Base-by-base conservation (phyloP, 2,797 vertebrate species). In the Melanotaenia nigrans region DNA sequence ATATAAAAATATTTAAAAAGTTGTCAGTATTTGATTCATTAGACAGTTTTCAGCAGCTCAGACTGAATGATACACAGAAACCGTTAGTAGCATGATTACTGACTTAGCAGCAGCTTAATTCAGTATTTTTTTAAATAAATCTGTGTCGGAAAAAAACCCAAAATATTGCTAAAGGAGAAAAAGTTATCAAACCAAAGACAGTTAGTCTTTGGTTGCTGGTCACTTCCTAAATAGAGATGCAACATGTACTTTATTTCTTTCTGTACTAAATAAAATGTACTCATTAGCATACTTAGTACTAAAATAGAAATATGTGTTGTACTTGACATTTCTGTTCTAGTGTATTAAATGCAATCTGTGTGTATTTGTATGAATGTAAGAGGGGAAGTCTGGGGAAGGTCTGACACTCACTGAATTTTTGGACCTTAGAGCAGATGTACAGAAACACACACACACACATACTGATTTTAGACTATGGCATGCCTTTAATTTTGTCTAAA, bases 361-460 rank as follows among this genome's bases (percentile, higher is more conserved):
- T 67, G 22, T 55, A 22, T 47, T 32, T 61, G 10, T 60, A 24
- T 24, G 13, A 1, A 7, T 14, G 72, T 30, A n/a, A 38, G 62
- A 79, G 51, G 90, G 91, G 89, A 92, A 91, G 84, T 86, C 77
- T 81, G 90, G 90, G 83, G 87, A 89, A 87, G 85, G 84, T 83
- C 76, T 75, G 61, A 83, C 60, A 70, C 85, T 88, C 70, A 51
- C 24, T 25, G 24, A 25, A 25, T 25, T 25, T 25, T 25, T 25
- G 88, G 91, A 88, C 86, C 81, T 86, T 90, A 90, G 79, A 87
- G 82, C 90, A 92, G 89, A 92, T 91, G 90, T 90, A 71, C 85
- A 75, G 81, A 84, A 85, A 84, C 32, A 56, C 57, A 51, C 40
- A 84, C 32, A 51, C 40, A 59, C 47, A 35, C 51, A 59, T 25